phyloP scores from a whole-genome alignment of 2,113 vertebrate genomes.

The Takifugu flavidus region DNA sequence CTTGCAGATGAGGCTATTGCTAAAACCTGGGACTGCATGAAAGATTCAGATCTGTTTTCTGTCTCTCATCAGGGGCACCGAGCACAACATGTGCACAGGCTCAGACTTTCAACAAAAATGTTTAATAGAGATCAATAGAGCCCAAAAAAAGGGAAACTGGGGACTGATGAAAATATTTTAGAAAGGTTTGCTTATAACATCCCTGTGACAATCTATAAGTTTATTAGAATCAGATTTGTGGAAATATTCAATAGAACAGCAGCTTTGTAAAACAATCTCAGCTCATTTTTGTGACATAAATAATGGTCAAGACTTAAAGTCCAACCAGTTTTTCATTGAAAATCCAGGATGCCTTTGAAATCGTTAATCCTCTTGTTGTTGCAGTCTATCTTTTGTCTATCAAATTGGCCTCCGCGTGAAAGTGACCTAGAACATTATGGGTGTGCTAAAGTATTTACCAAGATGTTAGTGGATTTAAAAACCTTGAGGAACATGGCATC shows the following conservation, averaged over 20 bases:
- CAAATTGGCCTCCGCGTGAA: too few species aligned
- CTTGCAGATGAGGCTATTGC: slow-evolving; percentile 32
- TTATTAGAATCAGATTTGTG: slow-evolving; percentile 7
- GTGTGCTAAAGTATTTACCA: too few species aligned
- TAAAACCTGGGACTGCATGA: slow-evolving; percentile 32
- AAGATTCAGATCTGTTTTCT: slow-evolving; percentile 43
- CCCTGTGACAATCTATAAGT: slow-evolving; percentile 5
- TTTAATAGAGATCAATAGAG: slow-evolving; percentile 31
- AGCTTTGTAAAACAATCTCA: not conserved
- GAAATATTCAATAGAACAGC: slow-evolving; percentile 1
- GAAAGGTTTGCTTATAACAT: slow-evolving; percentile 4
- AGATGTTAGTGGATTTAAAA: too few species aligned
- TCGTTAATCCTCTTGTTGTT: slow-evolving; percentile 6
- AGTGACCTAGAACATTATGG: too few species aligned
- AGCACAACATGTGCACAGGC: slow-evolving; percentile 11
- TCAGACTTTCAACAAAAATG: slow-evolving; percentile 28
- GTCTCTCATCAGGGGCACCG: slow-evolving; percentile 15
- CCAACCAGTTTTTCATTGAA: slow-evolving; percentile 6
- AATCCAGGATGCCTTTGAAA: slow-evolving; percentile 19
- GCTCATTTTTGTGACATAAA: not conserved
- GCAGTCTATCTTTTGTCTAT: slow-evolving; percentile 27
- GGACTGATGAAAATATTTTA: slow-evolving; percentile 25
- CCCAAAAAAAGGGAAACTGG: slow-evolving; percentile 34
- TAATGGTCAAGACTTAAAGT: slow-evolving; percentile 11
- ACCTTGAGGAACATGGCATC: too few species aligned